These are phyloP conservation scores for Sturnus vulgaris DNA, from an alignment of 2,113 vertebrate genomes.

Conservation along the genomic window DNA sequence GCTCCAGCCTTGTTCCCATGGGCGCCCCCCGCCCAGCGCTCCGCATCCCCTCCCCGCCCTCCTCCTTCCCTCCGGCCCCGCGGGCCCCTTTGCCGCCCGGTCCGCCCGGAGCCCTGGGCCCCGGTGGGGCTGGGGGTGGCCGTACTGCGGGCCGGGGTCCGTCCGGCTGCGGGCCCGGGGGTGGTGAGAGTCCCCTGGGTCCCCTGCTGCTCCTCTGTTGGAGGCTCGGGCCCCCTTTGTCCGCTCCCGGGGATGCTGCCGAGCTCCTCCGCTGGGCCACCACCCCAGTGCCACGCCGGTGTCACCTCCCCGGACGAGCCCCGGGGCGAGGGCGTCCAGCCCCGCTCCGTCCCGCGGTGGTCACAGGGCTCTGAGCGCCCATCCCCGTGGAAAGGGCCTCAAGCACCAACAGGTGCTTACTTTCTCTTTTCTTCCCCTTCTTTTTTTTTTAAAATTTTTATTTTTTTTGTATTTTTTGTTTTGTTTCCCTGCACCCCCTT, in stretches of 20 bases:
- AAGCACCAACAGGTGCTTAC: background rate
- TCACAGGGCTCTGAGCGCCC: background rate
- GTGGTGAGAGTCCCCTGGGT: background rate
- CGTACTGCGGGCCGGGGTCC: background rate
- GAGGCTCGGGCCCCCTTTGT: background rate
- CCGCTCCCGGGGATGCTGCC: background rate
- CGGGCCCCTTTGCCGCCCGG: no score
- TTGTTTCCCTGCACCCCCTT: fast-evolving
- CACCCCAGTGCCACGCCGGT: background rate
- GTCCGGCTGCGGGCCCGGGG: background rate
- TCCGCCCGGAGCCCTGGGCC: no score
- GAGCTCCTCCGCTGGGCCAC: background rate
- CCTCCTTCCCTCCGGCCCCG: no score
- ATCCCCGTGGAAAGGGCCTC: background rate
- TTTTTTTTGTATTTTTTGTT: no score
- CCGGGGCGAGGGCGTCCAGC: background rate
- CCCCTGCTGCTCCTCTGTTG: background rate
- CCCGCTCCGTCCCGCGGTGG: background rate
- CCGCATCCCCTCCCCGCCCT: background rate
- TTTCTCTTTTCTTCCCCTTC: no score
- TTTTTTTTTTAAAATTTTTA: no score
- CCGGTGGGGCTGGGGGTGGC: background rate
- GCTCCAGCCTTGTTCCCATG: background rate
- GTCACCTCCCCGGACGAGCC: background rate
- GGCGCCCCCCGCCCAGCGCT: background rate